These are phyloP conservation scores for Chaetorhynchus papuensis DNA, from an alignment of 2,113 vertebrate species.

Conservation along the genomic window DNA sequence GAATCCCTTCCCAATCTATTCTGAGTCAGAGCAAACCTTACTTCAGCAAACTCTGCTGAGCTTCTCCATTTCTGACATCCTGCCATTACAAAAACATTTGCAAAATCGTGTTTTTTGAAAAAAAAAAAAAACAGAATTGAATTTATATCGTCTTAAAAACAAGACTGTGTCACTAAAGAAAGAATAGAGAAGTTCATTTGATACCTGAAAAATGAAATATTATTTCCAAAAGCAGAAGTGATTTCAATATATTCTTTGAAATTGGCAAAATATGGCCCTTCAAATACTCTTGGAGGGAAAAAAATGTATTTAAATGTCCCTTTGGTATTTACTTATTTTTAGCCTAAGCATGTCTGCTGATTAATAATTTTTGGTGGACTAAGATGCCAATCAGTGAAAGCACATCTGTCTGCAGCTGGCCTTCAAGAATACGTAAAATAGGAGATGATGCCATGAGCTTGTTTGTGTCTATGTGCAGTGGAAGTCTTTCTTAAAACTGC, in stretches of 20 bases:
- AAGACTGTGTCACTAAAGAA: background rate
- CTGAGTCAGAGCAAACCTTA: background rate
- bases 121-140: background rate
- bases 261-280: background rate
- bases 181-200: background rate
- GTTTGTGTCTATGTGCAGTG: rapidly evolving
- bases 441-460: rapidly evolving
- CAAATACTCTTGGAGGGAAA: background rate
- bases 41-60: background rate
- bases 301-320: background rate
- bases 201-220: background rate
- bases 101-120: background rate
- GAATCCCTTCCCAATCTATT: background rate
- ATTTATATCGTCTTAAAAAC: background rate
- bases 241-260: background rate
- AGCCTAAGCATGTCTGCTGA: background rate
- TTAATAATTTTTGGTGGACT: background rate
- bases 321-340: background rate
- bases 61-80: background rate
- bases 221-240: background rate
- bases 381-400: background rate
- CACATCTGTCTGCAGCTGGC: background rate
- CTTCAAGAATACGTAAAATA: rapidly evolving
- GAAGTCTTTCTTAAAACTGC: background rate
- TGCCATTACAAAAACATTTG: background rate